Evolutionary conservation across 1,140 invertebrate species (phyloP), one percentile per base, ranked within the genome.

Genomic region (Achroia grisella): DNA sequence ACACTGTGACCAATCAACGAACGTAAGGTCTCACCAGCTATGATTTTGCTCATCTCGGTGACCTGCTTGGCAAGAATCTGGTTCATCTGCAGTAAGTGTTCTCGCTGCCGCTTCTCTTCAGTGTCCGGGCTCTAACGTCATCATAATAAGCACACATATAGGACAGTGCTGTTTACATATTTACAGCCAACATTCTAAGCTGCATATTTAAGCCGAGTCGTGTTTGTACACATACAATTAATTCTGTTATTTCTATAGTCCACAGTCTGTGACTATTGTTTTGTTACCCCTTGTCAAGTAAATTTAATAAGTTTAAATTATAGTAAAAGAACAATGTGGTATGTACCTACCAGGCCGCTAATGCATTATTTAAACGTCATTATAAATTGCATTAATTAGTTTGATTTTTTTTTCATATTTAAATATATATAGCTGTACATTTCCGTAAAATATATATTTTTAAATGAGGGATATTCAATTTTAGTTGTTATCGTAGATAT

Each of bases 41-140:
- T 95, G 76, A 95, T 94, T 88, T 96, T 95, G 86, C 94, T 97
- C 87, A 94, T 95, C 77, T 95, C 93, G 88, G 95, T 97, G 44
- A 97, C 95, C 89, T 97, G 94, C 70, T 94, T 92, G n/a, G 95
- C 95, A 52, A 97, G 85, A 59, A 96, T 94, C 84, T 97, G 95
- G 87, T 95, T 96, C 44, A 97, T 87, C 64, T 95, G 93, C 32
- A 97, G 86, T 58, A 97, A 88, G 73, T 96, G 94, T 65, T 96
- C 94, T 27, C 95, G 88, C 65, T 95, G 93, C 50, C 92, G 89
- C 77, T 96, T 96, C 67, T 97, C 95, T 63, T 93, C 93, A 15
- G 88, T 90, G 27, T 93, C 89, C 71, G 94, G 88, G 71, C 89
- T 89, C 86, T 87, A 81, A 59, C 58, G 52, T 23, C 17, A 44